Percentiles rank a stretch among this genome's conserved stretches.
Evolutionary conservation across 2,113 vertebrate species (phyloP).

Genomic region (Collichthys lucidus): DNA sequence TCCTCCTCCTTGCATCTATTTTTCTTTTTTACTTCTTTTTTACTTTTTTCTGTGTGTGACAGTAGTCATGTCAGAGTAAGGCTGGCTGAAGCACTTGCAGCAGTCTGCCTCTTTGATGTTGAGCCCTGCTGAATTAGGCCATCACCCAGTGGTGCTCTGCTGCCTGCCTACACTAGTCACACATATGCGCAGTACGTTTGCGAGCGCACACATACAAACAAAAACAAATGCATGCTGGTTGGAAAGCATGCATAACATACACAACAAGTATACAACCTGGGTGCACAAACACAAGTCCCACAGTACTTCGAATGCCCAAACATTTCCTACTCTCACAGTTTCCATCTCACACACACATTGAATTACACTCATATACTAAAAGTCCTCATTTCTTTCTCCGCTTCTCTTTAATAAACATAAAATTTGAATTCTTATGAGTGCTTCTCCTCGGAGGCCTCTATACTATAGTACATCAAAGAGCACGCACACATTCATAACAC

Average conservation of each 20-base stretch:
- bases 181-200: constrained; percentile 33
- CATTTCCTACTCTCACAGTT: constrained; percentile 1
- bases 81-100: constrained; percentile 75
- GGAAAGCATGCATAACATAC: constrained; percentile 33
- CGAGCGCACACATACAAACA: constrained; percentile 43
- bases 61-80: constrained; percentile 76
- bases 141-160: constrained; percentile 77
- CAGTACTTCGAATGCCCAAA: constrained; percentile 23
- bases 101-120: constrained; percentile 81
- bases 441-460: constrained; percentile 51
- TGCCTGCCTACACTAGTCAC: constrained; percentile 43
- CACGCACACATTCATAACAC: constrained; percentile 19
- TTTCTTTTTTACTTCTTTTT: constrained; percentile 10
- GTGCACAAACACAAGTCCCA: constrained; percentile 4
- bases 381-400: constrained; percentile 51
- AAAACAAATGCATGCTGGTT: constrained; percentile 63
- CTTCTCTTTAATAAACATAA: constrained; percentile 69
- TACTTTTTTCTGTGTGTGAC: constrained; percentile 36
- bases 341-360: neutral
- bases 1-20: constrained; percentile 25
- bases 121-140: constrained; percentile 82
- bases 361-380: constrained; percentile 30
- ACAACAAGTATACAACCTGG: constrained; percentile 13
- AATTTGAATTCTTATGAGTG: constrained; percentile 70
- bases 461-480: constrained; percentile 65